Evolutionary conservation across 2,797 vertebrate genomes (phyloP).

Genomic region (Glyptemys insculpta): DNA sequence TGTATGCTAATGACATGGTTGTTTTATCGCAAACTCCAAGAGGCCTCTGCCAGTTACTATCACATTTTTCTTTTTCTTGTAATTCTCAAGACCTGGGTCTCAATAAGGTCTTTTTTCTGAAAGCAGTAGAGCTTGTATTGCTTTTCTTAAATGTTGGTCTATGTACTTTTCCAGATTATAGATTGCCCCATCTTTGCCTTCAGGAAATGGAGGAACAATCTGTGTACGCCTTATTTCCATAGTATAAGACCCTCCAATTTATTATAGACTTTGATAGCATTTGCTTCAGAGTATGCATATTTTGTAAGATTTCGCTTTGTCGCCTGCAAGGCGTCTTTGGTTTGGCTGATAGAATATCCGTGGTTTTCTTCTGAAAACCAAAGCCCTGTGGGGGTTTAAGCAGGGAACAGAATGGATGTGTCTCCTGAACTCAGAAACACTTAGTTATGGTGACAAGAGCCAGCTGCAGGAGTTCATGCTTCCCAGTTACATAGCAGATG

Average conservation of each 20-base stretch:
- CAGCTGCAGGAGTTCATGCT: neutral
- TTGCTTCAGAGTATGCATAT: neutral
- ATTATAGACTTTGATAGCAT: neutral
- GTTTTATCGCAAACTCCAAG: no score
- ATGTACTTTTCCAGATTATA: neutral
- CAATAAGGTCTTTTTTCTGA: neutral
- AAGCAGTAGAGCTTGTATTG: neutral
- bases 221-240: neutral
- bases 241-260: neutral
- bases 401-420: neutral
- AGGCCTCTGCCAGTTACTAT: no score
- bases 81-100: no score
- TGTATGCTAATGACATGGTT: no score
- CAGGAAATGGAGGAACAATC: neutral
- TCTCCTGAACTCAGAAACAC: neutral
- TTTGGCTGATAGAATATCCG: neutral
- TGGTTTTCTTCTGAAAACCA: neutral
- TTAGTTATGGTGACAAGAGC: neutral
- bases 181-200: neutral
- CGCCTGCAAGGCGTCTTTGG: neutral
- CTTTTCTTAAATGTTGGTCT: neutral
- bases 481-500: neutral
- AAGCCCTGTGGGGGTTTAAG: neutral
- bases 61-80: no score
- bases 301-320: neutral